These are phyloP conservation scores for Caranx melampygus DNA, from an alignment of 2,113 vertebrate species.

Conservation along the genomic window DNA sequence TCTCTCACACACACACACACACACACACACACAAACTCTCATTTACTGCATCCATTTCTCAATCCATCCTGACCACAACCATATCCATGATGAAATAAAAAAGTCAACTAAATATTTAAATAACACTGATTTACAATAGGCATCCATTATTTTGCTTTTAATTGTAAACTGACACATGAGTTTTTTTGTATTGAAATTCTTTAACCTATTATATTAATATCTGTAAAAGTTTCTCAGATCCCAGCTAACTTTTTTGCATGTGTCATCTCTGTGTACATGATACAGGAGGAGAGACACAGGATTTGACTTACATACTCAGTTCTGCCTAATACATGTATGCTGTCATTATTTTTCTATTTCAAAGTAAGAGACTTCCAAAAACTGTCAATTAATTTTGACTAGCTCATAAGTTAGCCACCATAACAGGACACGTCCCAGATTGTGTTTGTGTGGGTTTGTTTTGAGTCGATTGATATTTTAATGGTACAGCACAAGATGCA, in stretches of 20 bases:
- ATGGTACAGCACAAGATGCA: too few species aligned
- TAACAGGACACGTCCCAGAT: too few species aligned
- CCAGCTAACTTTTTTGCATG: too few species aligned
- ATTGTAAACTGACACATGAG: neutral
- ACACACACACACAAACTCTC: conserved; percentile 11
- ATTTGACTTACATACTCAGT: neutral
- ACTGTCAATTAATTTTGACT: too few species aligned
- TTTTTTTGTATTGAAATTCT: neutral
- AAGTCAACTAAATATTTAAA: neutral
- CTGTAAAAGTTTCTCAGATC: too few species aligned
- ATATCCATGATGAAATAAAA: neutral
- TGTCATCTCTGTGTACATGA: too few species aligned
- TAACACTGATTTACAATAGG: neutral
- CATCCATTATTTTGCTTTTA: conserved; percentile 1
- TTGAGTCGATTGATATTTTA: neutral
- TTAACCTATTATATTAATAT: neutral
- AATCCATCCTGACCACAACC: neutral
- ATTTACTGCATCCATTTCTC: conserved; percentile 6
- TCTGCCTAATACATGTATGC: neutral
- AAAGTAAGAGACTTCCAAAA: neutral
- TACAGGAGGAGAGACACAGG: neutral
- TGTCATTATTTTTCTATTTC: neutral
- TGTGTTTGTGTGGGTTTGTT: too few species aligned
- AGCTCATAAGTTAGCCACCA: too few species aligned
- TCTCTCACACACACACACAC: conserved; percentile 31